Evolutionary conservation across 2,113 vertebrate species (phyloP), one percentile per base, ranked within the genome.

Genomic region (Galemys pyrenaicus): DNA sequence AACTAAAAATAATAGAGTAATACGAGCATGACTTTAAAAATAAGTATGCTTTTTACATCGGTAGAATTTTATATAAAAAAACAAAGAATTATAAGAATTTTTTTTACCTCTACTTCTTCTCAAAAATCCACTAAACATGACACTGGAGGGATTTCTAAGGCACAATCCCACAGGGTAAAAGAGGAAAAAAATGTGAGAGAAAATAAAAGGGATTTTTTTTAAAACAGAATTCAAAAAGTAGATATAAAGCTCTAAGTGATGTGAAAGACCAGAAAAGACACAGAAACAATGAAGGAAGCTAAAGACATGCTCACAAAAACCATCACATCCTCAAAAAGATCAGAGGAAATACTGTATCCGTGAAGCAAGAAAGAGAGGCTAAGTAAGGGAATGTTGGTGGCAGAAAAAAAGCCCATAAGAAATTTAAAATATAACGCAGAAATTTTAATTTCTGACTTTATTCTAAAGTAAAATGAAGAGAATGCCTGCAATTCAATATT

Each of bases 401-500:
- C 16, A 56, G n/a, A 89, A 62, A 74, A 67, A 65, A 85, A 15
- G 3, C 35, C 16, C 79, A 80, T 30, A 41, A 1, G 28, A 80
- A 67, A 74, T 74, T 73, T 80, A 67, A 95, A 93, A 67, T 84
- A 35, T 49, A 12, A 44, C 28, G 10, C 1, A 84, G 10, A 84
- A 74, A 89, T 64, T 39, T 85, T 71, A 30, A 85, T 80, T 56
- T n/a, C 39, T n/a, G n/a, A n/a, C n/a, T n/a, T n/a, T n/a, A 49
- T 41, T 77, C 44, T 92, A 86, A 89, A 49, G 58, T 39, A 74
- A 64, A 75, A 70, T 58, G 54, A 86, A 88, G 56, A 88, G 15
- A 73, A 68, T 65, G 81, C 35, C 74, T 62, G 26, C 9, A 93
- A 91, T 77, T 77, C 68, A 77, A 39, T 65, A 62, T 37, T 54